These are phyloP conservation scores for Lochmaea capreae DNA, from an alignment of 2,888 invertebrate genomes.

Conservation along the genomic window DNA sequence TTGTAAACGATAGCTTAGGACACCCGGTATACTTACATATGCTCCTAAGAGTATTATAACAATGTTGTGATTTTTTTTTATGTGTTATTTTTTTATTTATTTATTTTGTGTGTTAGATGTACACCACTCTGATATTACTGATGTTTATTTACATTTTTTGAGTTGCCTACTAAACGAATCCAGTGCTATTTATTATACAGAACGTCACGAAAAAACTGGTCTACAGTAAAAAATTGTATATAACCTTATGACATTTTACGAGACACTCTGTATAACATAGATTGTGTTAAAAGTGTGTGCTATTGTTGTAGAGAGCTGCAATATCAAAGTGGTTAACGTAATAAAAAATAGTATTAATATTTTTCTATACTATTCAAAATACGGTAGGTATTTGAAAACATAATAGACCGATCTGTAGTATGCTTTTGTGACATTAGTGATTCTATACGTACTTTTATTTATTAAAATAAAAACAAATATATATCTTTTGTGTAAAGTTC, in stretches of 20 bases:
- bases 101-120: conserved; percentile 7
- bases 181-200: neutral
- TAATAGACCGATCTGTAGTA: conserved; percentile 3
- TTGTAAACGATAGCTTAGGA: neutral
- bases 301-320: neutral
- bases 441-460: conserved; percentile 16
- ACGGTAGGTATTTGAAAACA: neutral
- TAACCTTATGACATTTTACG: neutral
- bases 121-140: conserved; percentile 1
- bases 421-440: conserved; percentile 17
- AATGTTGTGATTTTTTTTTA: conserved; percentile 5
- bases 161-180: neutral
- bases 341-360: conserved; percentile 12
- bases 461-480: conserved; percentile 12
- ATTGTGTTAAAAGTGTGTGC: neutral
- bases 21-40: neutral
- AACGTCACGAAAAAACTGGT: neutral
- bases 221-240: too few relatives aligned
- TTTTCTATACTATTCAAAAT: conserved; percentile 17
- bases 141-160: neutral
- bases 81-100: neutral
- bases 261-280: neutral
- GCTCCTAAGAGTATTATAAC: neutral
- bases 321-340: conserved; percentile 11
- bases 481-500: conserved; percentile 21